These are phyloP conservation scores for Drosophila pachea DNA, from an alignment of 1,140 invertebrate genomes.

Conservation along the genomic window DNA sequence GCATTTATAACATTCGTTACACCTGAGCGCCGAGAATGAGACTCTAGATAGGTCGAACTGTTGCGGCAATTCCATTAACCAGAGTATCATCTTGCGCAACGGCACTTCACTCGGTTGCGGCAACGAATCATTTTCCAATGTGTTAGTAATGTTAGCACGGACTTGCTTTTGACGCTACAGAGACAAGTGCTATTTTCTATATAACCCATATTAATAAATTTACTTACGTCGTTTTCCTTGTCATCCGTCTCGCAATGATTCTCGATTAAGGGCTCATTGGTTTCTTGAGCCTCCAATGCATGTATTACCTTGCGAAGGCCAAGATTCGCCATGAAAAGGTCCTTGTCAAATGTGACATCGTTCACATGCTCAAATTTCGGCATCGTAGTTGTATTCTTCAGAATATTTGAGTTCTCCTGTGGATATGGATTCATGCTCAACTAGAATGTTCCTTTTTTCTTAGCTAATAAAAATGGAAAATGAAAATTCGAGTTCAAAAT, in stretches of 20 bases:
- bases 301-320: not conserved
- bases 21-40: not conserved
- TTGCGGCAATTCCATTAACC: constrained; percentile 14
- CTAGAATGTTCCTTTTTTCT: constrained; percentile 1
- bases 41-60: not conserved
- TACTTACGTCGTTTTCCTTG: not conserved
- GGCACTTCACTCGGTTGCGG: constrained; percentile 2
- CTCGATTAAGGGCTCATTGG: not conserved
- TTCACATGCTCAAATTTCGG: not conserved
- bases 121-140: not conserved
- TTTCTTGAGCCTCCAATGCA: not conserved
- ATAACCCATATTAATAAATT: too few relatives aligned
- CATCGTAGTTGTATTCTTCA: not conserved
- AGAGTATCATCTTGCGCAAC: constrained; percentile 10
- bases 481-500: not conserved
- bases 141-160: not conserved
- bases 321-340: constrained; percentile 15
- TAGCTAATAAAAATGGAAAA: not conserved
- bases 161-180: not conserved
- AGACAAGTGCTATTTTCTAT: not conserved
- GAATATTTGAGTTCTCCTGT: not conserved
- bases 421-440: not conserved
- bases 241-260: not conserved
- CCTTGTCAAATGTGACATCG: not conserved
- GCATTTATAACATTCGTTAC: constrained; percentile 2